Evolutionary conservation across 2,113 vertebrate species (phyloP).

Genomic region (Megaceryle torquata): DNA sequence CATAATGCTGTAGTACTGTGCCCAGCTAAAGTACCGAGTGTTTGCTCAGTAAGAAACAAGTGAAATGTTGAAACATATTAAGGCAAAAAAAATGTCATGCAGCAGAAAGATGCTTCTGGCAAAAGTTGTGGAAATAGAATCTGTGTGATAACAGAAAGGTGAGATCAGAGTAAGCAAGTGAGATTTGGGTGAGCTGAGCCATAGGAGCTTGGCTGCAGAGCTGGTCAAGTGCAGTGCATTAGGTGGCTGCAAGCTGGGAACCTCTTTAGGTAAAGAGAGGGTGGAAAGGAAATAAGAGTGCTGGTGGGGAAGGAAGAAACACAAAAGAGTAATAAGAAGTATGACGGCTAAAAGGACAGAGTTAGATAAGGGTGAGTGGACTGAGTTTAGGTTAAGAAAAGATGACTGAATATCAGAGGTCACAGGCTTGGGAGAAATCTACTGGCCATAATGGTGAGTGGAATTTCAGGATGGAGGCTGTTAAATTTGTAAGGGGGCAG

Average conservation of each 20-base stretch:
- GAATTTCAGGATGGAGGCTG: not conserved
- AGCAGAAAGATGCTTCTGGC: not conserved
- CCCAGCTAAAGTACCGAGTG: not conserved
- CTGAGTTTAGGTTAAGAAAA: not conserved
- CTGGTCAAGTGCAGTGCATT: not conserved
- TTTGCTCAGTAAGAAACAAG: not conserved
- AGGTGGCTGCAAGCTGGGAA: not conserved
- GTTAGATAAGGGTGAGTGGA: not conserved
- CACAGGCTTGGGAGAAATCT: not conserved
- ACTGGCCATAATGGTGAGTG: rapidly evolving
- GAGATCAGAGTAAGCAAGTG: not conserved
- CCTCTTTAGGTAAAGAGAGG: not conserved
- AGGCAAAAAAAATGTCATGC: not conserved
- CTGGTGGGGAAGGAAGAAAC: not conserved
- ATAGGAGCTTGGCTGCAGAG: not conserved
- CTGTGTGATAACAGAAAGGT: not conserved
- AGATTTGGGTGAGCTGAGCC: not conserved
- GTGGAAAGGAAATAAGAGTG: not conserved
- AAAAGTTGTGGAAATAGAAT: not conserved
- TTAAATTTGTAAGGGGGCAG: not conserved
- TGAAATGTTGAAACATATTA: not conserved
- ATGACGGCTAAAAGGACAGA: not conserved
- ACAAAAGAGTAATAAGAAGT: not conserved
- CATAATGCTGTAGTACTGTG: not conserved
- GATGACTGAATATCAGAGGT: not conserved